Conservation (phyloP, 2,797 vertebrate species). For the Enteromius viviparus region DNA sequence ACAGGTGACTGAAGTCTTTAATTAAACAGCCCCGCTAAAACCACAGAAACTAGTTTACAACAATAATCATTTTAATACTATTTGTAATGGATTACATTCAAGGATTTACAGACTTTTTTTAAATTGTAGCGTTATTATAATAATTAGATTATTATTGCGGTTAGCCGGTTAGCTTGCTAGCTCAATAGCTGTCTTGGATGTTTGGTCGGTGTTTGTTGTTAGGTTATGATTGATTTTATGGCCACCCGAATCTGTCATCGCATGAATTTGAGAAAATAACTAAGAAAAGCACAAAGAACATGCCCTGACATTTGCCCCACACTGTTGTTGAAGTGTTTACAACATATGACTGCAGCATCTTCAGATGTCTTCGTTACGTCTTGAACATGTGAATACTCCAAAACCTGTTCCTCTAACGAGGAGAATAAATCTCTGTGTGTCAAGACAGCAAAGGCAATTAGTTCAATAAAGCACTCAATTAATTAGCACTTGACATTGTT, state of each 20-base stretch:
- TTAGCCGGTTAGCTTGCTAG: slow-evolving; percentile 36
- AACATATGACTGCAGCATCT: background rate
- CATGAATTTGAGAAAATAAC: background rate
- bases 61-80: too few species aligned
- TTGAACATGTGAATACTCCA: background rate
- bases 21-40: background rate
- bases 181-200: background rate
- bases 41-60: background rate
- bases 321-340: background rate
- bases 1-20: slow-evolving; percentile 23
- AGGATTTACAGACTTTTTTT: too few species aligned
- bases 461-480: background rate
- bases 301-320: background rate
- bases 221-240: slow-evolving; percentile 23
- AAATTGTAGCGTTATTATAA: background rate
- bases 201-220: slow-evolving; percentile 15
- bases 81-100: background rate
- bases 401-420: background rate
- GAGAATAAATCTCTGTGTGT: background rate
- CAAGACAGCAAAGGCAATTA: background rate
- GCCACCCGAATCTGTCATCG: background rate
- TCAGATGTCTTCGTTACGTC: background rate
- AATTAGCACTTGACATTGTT: background rate
- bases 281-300: background rate
- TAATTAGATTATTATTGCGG: background rate